Conservation (phyloP, 1,140 invertebrate genomes). For the Macrotrachela quadricornifera region DNA sequence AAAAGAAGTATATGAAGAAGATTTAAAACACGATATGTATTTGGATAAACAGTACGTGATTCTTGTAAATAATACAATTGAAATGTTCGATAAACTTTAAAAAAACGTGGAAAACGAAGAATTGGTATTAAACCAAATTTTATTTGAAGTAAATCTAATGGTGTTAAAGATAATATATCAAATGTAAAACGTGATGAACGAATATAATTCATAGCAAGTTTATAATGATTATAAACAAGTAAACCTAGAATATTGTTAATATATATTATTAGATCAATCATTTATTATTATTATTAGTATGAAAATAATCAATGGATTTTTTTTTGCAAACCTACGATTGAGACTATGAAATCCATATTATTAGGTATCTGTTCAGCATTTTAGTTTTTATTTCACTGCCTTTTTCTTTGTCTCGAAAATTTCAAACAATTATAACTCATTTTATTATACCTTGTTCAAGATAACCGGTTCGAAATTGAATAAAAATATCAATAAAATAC, state of each 20-base stretch:
- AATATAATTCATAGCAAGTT: slow-evolving; percentile 66
- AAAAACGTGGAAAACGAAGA: slow-evolving; percentile 33
- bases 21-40: slow-evolving; percentile 82
- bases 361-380: no score
- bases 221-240: slow-evolving; percentile 71
- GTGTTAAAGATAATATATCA: slow-evolving; percentile 57
- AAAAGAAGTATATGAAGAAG: slow-evolving; percentile 78
- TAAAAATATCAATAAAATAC: slow-evolving; percentile 60
- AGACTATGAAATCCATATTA: no score
- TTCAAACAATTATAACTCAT: no score
- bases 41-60: slow-evolving; percentile 75
- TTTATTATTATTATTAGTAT: no score
- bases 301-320: no score
- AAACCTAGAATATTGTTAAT: slow-evolving; percentile 42
- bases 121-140: slow-evolving; percentile 20
- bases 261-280: no score
- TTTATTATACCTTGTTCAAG: slow-evolving; percentile 53
- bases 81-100: slow-evolving; percentile 63
- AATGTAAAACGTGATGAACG: slow-evolving; percentile 60
- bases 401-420: no score
- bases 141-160: slow-evolving; percentile 49
- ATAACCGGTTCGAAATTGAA: slow-evolving; percentile 82
- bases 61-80: slow-evolving; percentile 87
- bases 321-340: no score
- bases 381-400: no score